phyloP scores from a whole-genome alignment of 2,113 vertebrate genomes.

The Dicrurus megarhynchus region DNA sequence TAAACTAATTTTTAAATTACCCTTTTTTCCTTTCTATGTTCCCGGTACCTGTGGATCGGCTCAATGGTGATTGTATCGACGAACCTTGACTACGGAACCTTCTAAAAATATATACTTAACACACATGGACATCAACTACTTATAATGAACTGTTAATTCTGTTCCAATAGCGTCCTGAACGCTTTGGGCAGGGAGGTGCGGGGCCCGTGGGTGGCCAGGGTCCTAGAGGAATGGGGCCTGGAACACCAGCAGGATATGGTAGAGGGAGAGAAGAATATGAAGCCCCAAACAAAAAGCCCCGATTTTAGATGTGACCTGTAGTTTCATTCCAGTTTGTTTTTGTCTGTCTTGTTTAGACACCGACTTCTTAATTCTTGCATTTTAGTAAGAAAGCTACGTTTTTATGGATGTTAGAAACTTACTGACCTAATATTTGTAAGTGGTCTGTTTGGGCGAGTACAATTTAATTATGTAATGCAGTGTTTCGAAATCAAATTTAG shows the following conservation, averaged over 20 bases:
- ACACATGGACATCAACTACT: slow-evolving; percentile 87
- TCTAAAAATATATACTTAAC: slow-evolving; percentile 87
- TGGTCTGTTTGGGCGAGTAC: slow-evolving; percentile 81
- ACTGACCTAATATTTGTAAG: slow-evolving; percentile 85
- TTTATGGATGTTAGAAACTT: slow-evolving; percentile 86
- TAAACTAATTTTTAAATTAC: slow-evolving; percentile 95
- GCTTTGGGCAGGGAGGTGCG: slow-evolving; percentile 91
- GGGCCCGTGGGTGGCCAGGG: slow-evolving; percentile 86
- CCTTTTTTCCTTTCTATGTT: slow-evolving; percentile 99
- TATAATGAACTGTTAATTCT: slow-evolving; percentile 84
- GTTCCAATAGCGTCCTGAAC: slow-evolving; percentile 93
- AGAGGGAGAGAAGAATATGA: slow-evolving; percentile 99
- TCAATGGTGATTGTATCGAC: slow-evolving; percentile 97
- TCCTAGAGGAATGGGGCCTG: slow-evolving; percentile 91
- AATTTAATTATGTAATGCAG: slow-evolving; percentile 81
- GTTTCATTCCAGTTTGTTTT: slow-evolving; percentile 83
- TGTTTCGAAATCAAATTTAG: slow-evolving; percentile 75
- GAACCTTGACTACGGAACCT: slow-evolving; percentile 97
- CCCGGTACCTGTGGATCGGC: slow-evolving; percentile 99
- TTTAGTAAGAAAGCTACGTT: slow-evolving; percentile 90
- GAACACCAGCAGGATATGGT: slow-evolving; percentile 90
- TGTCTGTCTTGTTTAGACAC: slow-evolving; percentile 85
- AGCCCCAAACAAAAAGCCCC: slow-evolving; percentile 94
- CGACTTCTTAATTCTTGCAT: slow-evolving; percentile 93
- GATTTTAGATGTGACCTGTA: slow-evolving; percentile 92